phyloP scores from a whole-genome alignment of 2,113 vertebrate genomes.

The Corythoichthys haematopterus region DNA sequence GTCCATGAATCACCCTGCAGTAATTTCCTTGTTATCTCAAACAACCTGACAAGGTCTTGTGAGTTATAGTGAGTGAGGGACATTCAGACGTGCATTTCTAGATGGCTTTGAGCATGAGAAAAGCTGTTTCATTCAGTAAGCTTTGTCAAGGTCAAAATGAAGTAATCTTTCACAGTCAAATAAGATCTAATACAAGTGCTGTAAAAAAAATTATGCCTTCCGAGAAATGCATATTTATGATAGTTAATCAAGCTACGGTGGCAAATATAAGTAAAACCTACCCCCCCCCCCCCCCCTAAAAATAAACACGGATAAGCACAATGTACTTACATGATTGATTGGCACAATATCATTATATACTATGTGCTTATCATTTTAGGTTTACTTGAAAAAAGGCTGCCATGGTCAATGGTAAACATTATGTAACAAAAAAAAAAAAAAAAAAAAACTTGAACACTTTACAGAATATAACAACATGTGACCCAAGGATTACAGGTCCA shows the following conservation, averaged over 20 bases:
- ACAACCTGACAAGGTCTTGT: slow-evolving; percentile 28
- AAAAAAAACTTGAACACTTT: no score
- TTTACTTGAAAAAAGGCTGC: slow-evolving; percentile 7
- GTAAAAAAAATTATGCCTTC: not conserved
- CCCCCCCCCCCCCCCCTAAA: not conserved
- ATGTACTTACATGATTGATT: no score
- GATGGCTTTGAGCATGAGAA: slow-evolving; percentile 3
- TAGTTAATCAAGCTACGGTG: not conserved
- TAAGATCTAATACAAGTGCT: not conserved
- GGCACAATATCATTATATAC: not conserved
- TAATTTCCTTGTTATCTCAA: slow-evolving; percentile 61
- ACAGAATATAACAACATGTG: no score
- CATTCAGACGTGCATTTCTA: not conserved
- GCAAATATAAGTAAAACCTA: not conserved
- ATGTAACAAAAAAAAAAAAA: no score
- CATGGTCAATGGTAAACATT: no score
- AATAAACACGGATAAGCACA: no score
- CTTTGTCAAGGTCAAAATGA: not conserved
- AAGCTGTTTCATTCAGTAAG: not conserved
- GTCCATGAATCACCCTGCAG: slow-evolving; percentile 65
- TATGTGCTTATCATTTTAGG: not conserved
- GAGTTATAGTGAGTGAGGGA: not conserved
- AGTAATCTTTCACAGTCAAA: not conserved
- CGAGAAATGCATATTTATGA: not conserved
- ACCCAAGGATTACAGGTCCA: no score